Evolutionary conservation across 35 echinoderm and acorn worm genomes (phyloP), one percentile per base, ranked within the genome.

Genomic region (Patiria miniata): DNA sequence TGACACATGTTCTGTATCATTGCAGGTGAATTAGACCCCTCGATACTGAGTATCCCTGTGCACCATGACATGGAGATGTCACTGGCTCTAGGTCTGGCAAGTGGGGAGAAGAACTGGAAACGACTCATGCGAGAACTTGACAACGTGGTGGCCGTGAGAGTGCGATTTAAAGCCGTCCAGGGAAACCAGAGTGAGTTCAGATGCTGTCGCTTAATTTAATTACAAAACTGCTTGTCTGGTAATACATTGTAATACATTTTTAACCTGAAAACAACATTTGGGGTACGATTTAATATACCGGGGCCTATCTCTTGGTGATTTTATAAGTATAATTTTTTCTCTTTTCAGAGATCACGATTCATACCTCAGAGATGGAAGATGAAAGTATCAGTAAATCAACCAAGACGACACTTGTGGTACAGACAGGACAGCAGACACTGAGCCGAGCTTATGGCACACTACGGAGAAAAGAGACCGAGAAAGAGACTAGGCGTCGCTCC

Each of bases 61-160:
- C 68, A 87, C 76, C 77, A 69, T 0, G 85, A 87, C 19, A 12
- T 87, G 10, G 85, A 87, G 40, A 77, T 87, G 22, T 87, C 68
- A 0, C 26, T 87, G 26, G 85, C 85, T 23, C 28, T 87, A 2
- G 85, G 85, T 50, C 26, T 60, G 34, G 18, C 8, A 3, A 50
- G 68, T 6, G 69, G 85, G 2, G 29, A 73, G 2, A 73, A 23
- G 29, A 30, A 73, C 65, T 73, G 65, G 65, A 18, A 73, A 26
- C 65, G 65, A 73, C 65, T 73, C 2, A 73, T 73, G 65, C 2
- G 65, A 36, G 65, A 78, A 18, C 85, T 87, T 30, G 85, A 69
- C 21, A 77, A 87, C 37, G 77, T 53, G 85, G 85, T 87, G 21
- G 85, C 85, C 19, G 78, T 39, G 77, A 77, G 39, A 3, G 85